Evolutionary conservation across 1,140 invertebrate genomes (phyloP).

Genomic region (Delia radicum): DNA sequence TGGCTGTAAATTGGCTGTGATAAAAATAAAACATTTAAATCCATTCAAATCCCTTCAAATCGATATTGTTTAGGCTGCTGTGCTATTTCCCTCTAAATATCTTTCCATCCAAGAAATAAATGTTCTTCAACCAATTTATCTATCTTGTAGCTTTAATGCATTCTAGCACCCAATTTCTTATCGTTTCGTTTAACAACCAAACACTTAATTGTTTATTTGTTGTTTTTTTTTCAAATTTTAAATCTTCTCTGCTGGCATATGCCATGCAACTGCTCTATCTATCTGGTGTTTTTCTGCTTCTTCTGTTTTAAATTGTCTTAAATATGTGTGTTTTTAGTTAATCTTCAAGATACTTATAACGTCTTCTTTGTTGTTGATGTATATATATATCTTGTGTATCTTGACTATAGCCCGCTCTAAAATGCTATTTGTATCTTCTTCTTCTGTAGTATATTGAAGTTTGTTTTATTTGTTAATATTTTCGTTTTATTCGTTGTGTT

Average conservation of each 20-base stretch:
- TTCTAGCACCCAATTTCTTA: not conserved
- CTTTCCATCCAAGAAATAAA: not conserved
- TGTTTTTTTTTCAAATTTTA: not conserved
- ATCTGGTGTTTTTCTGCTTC: not conserved
- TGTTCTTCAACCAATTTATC: not conserved
- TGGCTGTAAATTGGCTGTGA: not conserved
- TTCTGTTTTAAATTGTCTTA: not conserved
- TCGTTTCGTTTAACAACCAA: not conserved
- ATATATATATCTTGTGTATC: not conserved
- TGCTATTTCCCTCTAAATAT: no score
- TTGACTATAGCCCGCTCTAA: not conserved
- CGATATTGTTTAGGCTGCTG: not conserved
- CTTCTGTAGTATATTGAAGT: not conserved
- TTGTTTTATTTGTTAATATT: conserved; percentile 24
- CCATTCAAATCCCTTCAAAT: not conserved
- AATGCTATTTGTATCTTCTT: not conserved
- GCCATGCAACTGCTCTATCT: not conserved
- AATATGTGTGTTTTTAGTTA: not conserved
- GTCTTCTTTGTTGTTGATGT: not conserved
- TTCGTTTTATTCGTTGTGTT: conserved; percentile 13
- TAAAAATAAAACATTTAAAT: not conserved
- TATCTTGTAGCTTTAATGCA: not conserved
- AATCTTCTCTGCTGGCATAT: no score
- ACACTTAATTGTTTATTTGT: conserved; percentile 1
- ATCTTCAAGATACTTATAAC: not conserved